Evolutionary conservation across 2,888 invertebrate species (phyloP).

Genomic region (Scaptomyza tumidula): DNA sequence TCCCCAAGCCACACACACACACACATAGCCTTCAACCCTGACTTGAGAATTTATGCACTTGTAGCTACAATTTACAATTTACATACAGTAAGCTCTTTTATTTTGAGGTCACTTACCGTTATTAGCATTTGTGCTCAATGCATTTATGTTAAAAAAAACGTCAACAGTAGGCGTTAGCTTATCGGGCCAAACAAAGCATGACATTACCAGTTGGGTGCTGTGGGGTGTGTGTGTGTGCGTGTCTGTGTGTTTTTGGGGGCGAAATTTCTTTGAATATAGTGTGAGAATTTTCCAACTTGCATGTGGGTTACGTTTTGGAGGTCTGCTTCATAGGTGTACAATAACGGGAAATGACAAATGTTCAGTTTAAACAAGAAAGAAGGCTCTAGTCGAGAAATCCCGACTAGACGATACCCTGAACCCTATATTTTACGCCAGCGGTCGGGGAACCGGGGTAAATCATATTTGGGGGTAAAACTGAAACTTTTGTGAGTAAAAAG

Average conservation of each 20-base stretch:
- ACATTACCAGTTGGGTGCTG: conserved; percentile 42
- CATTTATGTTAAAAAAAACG: conserved; percentile 60
- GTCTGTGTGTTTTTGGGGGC: conserved; percentile 4
- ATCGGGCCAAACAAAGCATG: conserved; percentile 65
- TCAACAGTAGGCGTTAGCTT: conserved; percentile 39
- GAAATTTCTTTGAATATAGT: conserved; percentile 9
- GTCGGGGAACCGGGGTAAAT: too few relatives aligned
- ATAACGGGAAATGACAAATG: not conserved
- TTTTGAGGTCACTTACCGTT: conserved; percentile 65
- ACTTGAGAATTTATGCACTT: conserved; percentile 17
- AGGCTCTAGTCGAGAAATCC: too few relatives aligned
- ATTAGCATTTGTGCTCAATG: conserved; percentile 75
- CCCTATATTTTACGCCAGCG: too few relatives aligned
- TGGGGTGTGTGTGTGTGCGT: conserved; percentile 1
- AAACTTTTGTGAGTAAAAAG: too few relatives aligned
- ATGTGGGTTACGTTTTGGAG: conserved; percentile 36
- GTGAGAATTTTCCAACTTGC: conserved; percentile 40
- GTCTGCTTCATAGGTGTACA: not conserved
- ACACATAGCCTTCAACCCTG: conserved; percentile 34
- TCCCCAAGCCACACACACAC: conserved; percentile 1
- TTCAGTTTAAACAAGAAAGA: not conserved
- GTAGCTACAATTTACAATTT: conserved; percentile 17
- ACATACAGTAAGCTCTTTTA: conserved; percentile 11
- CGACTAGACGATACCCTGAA: too few relatives aligned
- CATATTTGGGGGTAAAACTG: too few relatives aligned